Evolutionary conservation across 2,797 vertebrate genomes (phyloP), one percentile per base, ranked within the genome.

Genomic region (Enteromius unitaeniatus): DNA sequence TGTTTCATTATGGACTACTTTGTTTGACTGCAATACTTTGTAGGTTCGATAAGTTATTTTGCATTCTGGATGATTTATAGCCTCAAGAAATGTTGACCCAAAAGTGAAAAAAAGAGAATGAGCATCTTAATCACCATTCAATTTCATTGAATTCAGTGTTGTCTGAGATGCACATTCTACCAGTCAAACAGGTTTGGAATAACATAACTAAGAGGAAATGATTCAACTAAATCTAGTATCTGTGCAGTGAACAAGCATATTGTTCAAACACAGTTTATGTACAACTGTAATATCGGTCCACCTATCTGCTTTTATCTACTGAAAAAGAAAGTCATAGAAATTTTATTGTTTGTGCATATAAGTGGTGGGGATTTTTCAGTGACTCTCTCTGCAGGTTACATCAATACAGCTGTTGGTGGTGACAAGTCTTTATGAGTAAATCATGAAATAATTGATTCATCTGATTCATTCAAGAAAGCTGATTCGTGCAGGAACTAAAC

Each of bases 21-120:
- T 82, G 21, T 74, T 75, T 82, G 51, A 65, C 28, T 26, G 1
- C 19, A 62, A 7, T 81, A 17, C 1, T 64, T 81, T 72, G 28
- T 74, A 10, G 45, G 0, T 23, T 47, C 13, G 40, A 49, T 1
- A 40, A 4, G 13, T n/a, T 17, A 23, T 23, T 42, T 42, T 10
- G 13, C 14, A 34, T 17, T 23, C 8, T 37, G 21, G 53, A 49
- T 1, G 26, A 4, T 4, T n/a, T 17, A 26, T 42, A 40, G n/a
- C n/a, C 55, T 58, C 53, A 53, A 76, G 14, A 0, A 2, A 76
- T 60, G 53, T 60, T 60, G 53, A 26, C 34, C 34, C 74, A 42
- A 60, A 40, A 76, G 15, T 40, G 31, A 74, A 74, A 37, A 53
- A 21, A 19, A 40, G 9, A 37, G 17, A 67, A 67, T 21, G 17